Evolutionary conservation across 2,797 vertebrate genomes (phyloP).

Genomic region (Pseudochromis fuscus): DNA sequence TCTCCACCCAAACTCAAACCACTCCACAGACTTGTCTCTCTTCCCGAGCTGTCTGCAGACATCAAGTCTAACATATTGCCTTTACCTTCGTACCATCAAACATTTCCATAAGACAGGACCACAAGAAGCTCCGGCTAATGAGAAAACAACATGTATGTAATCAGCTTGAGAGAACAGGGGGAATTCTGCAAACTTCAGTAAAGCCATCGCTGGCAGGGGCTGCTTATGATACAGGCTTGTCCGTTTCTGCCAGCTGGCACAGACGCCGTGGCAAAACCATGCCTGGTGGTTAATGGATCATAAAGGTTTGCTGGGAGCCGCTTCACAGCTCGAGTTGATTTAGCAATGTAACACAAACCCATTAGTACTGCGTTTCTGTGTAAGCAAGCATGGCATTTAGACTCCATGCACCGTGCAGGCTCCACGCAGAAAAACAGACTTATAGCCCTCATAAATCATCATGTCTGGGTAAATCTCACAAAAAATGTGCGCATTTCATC

Average conservation of each 20-base stretch:
- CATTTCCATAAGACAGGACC: conserved; percentile 71
- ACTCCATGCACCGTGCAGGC: conserved; percentile 64
- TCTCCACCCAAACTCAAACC: conserved; percentile 85
- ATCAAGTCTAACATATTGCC: conserved; percentile 69
- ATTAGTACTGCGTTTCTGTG: conserved; percentile 75
- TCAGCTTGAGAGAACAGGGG: conserved; percentile 71
- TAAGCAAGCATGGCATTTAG: conserved; percentile 67
- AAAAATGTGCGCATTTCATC: conserved; percentile 65
- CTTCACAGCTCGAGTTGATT: conserved; percentile 81
- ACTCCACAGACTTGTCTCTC: conserved; percentile 78
- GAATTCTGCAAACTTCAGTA: conserved; percentile 73
- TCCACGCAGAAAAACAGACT: conserved; percentile 61
- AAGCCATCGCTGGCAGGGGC: conserved; percentile 70
- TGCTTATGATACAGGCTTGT: conserved; percentile 65
- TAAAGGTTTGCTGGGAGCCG: conserved; percentile 79
- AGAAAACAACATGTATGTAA: conserved; percentile 81
- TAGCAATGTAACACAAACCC: conserved; percentile 78
- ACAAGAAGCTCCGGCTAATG: conserved; percentile 73
- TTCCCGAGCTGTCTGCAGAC: conserved; percentile 75
- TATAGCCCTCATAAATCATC: conserved; percentile 64
- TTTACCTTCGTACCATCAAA: conserved; percentile 76
- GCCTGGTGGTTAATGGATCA: conserved; percentile 78
- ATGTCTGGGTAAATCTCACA: conserved; percentile 49
- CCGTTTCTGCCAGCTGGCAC: conserved; percentile 77
- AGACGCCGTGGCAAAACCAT: conserved; percentile 64